Conservation (phyloP, 2,113 vertebrate genomes). For the Gymnogyps californianus region DNA sequence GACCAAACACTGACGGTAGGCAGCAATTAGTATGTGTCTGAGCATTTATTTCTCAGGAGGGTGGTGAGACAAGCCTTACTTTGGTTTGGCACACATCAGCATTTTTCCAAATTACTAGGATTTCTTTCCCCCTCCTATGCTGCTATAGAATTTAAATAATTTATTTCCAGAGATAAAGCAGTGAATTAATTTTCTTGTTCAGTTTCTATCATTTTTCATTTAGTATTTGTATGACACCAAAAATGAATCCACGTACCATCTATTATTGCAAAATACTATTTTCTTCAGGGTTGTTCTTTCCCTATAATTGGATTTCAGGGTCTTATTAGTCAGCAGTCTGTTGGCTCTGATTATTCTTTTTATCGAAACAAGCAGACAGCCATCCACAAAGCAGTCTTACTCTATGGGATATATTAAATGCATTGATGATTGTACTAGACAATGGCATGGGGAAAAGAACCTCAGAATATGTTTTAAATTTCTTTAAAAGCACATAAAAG, state of each 20-base stretch:
- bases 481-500: background rate
- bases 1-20: slow-evolving; percentile 76
- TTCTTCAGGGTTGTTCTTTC: background rate
- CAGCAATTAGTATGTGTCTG: slow-evolving; percentile 17
- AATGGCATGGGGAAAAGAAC: background rate
- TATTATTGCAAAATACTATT: background rate
- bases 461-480: background rate
- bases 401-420: background rate
- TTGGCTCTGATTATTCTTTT: background rate
- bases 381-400: background rate
- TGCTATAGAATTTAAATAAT: background rate
- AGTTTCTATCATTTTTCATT: background rate
- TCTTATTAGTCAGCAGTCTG: background rate
- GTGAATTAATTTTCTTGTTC: background rate
- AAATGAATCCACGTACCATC: background rate
- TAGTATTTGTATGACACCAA: background rate
- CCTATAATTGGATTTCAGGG: background rate
- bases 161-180: background rate
- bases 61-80: background rate
- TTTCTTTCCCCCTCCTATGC: background rate
- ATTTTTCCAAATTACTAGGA: background rate
- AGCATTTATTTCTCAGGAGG: slow-evolving; percentile 15
- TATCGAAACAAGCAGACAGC: background rate
- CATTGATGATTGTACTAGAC: background rate
- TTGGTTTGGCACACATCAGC: background rate